Conservation (phyloP, 2,888 invertebrate genomes). For the Tachina lurida region DNA sequence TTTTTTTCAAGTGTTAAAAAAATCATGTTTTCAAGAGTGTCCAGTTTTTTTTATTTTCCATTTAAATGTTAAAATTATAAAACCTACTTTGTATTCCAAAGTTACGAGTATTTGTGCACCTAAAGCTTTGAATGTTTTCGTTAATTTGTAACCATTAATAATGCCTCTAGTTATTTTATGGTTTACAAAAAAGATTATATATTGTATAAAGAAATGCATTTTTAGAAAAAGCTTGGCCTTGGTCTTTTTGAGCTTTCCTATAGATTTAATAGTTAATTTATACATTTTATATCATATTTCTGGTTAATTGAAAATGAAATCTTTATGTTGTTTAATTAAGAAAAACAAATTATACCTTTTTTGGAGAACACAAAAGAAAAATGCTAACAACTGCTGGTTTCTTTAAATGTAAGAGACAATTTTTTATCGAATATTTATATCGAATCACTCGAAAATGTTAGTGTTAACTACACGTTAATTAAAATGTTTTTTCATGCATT, state of each 20-base stretch:
- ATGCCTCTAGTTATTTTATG: background rate
- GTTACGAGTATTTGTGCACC: background rate
- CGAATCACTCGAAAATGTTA: no score
- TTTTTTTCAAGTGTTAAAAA: constrained; percentile 1
- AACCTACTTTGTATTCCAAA: constrained; percentile 16
- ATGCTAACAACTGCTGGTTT: background rate
- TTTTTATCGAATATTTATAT: no score
- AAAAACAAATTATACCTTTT: no score
- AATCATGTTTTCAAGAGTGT: constrained; percentile 21
- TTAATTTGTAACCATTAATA: constrained; percentile 11
- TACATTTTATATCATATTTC: background rate
- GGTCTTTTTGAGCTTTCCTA: background rate
- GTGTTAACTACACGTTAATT: no score
- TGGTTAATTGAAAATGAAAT: background rate
- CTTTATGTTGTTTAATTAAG: no score
- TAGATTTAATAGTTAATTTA: background rate
- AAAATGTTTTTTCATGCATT: no score
- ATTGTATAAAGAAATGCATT: background rate
- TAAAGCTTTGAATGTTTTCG: background rate
- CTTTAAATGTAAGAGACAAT: background rate
- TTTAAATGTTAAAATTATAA: background rate
- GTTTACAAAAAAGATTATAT: background rate
- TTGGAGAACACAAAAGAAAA: no score
- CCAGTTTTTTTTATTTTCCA: background rate
- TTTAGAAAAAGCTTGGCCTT: background rate